These are phyloP conservation scores for Podargus strigoides DNA, from an alignment of 2,797 vertebrate genomes.

Conservation along the genomic window DNA sequence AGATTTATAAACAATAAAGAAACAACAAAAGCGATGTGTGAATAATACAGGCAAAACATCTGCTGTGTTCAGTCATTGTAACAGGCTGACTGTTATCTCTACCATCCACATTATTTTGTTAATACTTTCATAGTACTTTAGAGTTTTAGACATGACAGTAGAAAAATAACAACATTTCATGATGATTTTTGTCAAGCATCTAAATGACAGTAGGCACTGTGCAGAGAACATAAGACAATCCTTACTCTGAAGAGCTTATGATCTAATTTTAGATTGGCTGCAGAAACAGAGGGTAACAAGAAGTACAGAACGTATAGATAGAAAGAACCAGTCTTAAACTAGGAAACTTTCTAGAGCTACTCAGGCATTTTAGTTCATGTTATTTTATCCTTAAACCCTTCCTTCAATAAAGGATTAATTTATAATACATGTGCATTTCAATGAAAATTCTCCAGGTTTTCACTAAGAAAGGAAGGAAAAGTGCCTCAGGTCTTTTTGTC, in stretches of 20 bases:
- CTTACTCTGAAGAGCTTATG: background rate
- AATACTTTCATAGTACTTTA: background rate
- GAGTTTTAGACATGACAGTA: background rate
- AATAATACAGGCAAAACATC: slow-evolving; percentile 5
- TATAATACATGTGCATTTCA: background rate
- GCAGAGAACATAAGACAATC: background rate
- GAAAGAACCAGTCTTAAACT: background rate
- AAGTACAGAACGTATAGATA: background rate
- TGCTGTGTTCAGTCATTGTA: slow-evolving; percentile 18
- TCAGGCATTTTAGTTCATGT: background rate
- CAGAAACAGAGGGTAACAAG: background rate
- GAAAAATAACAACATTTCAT: background rate
- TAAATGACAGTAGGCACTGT: background rate
- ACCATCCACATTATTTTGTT: background rate
- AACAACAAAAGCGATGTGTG: background rate
- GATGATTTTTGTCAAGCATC: background rate
- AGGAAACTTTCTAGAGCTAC: background rate
- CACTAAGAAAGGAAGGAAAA: background rate
- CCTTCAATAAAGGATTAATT: background rate
- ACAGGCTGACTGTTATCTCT: background rate
- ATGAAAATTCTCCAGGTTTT: background rate
- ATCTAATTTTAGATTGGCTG: slow-evolving; percentile 35
- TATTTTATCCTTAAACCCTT: background rate
- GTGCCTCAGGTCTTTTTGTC: background rate
- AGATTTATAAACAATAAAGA: slow-evolving; percentile 2